These are phyloP conservation scores for Aphelenchoides fujianensis DNA, from an alignment of 1,140 invertebrate genomes.

Conservation along the genomic window DNA sequence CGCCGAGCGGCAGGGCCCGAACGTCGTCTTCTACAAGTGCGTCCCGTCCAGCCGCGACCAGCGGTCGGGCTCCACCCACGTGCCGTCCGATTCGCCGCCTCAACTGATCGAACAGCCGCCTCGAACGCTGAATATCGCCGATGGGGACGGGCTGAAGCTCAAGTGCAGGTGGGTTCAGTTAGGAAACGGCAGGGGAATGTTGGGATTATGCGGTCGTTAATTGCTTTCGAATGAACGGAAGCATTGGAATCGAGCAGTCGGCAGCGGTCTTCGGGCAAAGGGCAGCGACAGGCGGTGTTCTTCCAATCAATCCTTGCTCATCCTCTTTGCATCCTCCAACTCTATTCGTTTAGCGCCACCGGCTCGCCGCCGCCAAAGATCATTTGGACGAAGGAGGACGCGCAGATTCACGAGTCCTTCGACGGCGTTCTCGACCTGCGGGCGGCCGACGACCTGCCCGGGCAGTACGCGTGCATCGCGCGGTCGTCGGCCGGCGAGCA, in stretches of 20 bases:
- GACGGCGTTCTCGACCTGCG: conserved; percentile 27
- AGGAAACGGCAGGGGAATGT: too few relatives aligned
- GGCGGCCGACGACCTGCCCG: conserved; percentile 18
- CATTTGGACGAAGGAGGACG: conserved; percentile 44
- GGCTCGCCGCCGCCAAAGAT: conserved; percentile 45
- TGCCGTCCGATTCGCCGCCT: conserved; percentile 23
- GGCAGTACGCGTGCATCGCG: conserved; percentile 43
- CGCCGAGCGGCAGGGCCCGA: conserved; percentile 3
- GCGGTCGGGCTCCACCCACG: not conserved
- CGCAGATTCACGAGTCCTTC: conserved; percentile 11
- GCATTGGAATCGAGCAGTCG: too few relatives aligned
- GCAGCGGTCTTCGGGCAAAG: too few relatives aligned
- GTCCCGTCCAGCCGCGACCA: conserved; percentile 29
- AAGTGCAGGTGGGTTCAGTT: conserved; percentile 35
- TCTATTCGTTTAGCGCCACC: conserved; percentile 39
- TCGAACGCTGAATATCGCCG: conserved; percentile 24
- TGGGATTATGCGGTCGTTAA: too few relatives aligned
- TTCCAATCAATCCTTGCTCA: too few relatives aligned
- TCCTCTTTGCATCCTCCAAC: not conserved
- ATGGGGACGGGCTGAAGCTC: conserved; percentile 37
- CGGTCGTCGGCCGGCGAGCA: conserved; percentile 30
- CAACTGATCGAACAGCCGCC: conserved; percentile 32
- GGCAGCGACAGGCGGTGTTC: too few relatives aligned
- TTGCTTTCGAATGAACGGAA: too few relatives aligned
- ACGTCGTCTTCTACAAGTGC: conserved; percentile 32